Evolutionary conservation across 2,113 vertebrate genomes (phyloP).

Genomic region (Rhabdomys dilectus): DNA sequence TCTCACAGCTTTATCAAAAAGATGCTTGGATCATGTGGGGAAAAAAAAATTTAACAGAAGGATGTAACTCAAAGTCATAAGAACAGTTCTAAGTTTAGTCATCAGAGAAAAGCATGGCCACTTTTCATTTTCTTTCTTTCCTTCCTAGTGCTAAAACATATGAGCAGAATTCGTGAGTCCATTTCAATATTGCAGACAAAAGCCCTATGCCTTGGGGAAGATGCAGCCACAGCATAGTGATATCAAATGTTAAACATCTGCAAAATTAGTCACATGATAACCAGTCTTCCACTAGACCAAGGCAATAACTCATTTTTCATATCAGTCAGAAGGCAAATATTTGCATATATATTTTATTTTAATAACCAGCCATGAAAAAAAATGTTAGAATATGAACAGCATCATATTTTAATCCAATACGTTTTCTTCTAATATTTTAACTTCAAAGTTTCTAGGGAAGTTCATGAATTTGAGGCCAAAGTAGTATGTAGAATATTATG

Average conservation of each 20-base stretch:
- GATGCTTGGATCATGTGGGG: neutral
- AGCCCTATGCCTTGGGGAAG: neutral
- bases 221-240: neutral
- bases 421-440: slow-evolving; percentile 52
- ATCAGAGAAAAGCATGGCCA: neutral
- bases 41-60: neutral
- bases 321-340: slow-evolving; percentile 54
- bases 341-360: slow-evolving; percentile 57
- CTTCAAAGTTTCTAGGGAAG: slow-evolving; percentile 42
- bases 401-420: slow-evolving; percentile 57
- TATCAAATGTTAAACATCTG: neutral
- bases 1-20: neutral
- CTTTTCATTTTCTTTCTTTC: neutral
- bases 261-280: neutral
- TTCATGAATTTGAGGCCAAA: slow-evolving; percentile 51
- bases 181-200: neutral
- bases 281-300: neutral
- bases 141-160: neutral
- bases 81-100: neutral
- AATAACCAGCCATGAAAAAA: slow-evolving; percentile 54
- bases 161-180: no score
- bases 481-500: slow-evolving; percentile 21
- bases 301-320: slow-evolving; percentile 15
- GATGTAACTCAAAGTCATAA: neutral
- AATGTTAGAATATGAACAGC: slow-evolving; percentile 26